Evolutionary conservation across 2,888 invertebrate species (phyloP).

Genomic region (Pheosia gnoma): DNA sequence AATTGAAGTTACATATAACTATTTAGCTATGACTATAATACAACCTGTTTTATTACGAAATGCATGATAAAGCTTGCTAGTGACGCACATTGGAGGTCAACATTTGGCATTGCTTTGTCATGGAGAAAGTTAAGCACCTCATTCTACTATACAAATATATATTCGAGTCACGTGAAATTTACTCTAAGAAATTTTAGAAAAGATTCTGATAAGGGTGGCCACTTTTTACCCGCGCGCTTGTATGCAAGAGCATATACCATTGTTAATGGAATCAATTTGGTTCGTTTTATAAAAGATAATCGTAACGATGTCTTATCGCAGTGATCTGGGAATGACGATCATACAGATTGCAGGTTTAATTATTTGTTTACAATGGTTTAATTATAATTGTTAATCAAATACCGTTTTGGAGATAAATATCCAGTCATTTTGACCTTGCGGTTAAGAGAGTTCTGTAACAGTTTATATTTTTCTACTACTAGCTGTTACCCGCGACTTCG

Average conservation of each 20-base stretch:
- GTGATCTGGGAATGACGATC: conserved; percentile 19
- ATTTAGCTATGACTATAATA: no score
- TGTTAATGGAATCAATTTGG: conserved; percentile 49
- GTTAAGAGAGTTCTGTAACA: background rate
- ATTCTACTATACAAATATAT: background rate
- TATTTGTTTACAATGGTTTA: background rate
- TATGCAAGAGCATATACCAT: conserved; percentile 40
- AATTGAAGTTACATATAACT: no score
- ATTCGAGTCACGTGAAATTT: background rate
- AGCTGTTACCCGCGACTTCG: no score
- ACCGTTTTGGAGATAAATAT: background rate
- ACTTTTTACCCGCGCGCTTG: background rate
- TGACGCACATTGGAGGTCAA: background rate
- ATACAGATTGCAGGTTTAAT: conserved; percentile 27
- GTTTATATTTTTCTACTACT: no score
- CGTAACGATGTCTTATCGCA: conserved; percentile 30
- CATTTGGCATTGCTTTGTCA: background rate
- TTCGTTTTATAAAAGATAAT: conserved; percentile 28
- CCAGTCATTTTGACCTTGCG: background rate
- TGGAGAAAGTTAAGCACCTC: background rate
- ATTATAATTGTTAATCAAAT: conserved; percentile 20
- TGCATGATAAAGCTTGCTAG: no score
- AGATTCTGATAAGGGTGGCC: background rate
- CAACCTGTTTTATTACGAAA: no score
- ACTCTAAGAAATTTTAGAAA: background rate